Evolutionary conservation across 2,797 vertebrate genomes (phyloP).

Genomic region (Notamacropus eugenii): DNA sequence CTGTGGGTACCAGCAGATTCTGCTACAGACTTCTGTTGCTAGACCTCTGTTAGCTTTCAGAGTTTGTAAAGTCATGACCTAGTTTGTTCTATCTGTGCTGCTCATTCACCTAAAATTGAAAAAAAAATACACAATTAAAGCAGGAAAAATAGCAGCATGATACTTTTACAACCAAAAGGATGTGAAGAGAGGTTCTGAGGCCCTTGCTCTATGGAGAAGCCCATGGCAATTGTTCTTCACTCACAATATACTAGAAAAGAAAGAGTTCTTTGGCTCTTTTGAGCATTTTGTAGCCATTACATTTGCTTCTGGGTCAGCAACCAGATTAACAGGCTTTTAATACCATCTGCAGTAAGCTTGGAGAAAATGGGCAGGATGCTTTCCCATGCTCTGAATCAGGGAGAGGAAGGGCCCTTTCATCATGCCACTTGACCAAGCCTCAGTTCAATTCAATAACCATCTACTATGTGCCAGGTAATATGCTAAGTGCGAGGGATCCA

Average conservation of each 20-base stretch:
- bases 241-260: neutral
- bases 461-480: neutral
- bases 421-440: neutral
- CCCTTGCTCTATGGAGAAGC: neutral
- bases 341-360: neutral
- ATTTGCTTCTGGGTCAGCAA: neutral
- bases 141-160: neutral
- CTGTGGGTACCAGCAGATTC: neutral
- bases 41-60: neutral
- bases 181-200: neutral
- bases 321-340: neutral
- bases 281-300: neutral
- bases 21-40: neutral
- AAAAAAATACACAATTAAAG: neutral
- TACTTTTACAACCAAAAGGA: neutral
- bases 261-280: neutral
- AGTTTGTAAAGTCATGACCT: neutral
- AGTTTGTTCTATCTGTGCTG: neutral
- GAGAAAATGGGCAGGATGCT: neutral
- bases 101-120: neutral
- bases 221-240: neutral
- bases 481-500: neutral
- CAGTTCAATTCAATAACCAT: neutral
- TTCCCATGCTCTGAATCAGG: neutral
- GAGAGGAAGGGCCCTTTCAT: neutral